A percentile compares a stretch with the other conserved stretches of the same genome.
Conservation (phyloP, 2,888 invertebrate genomes). For the Miltochrista miniata region DNA sequence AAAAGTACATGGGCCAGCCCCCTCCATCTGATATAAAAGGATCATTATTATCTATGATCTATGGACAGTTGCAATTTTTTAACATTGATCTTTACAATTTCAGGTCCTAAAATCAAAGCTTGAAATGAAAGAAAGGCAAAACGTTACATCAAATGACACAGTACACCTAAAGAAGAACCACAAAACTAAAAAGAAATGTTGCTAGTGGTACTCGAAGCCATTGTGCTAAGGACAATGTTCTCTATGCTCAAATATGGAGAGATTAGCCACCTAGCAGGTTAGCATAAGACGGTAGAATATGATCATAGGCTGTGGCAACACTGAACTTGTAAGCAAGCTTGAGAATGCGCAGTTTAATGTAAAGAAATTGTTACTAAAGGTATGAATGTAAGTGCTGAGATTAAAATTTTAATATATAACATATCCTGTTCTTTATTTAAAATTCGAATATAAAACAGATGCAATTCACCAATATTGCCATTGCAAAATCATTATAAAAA, state of each 20-base stretch:
- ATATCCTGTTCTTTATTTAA: not conserved
- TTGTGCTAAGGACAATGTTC: conserved; percentile 70
- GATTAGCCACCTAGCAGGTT: conserved; percentile 69
- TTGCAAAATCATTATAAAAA: too few species aligned
- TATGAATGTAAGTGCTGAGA: not conserved
- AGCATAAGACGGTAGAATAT: conserved; percentile 19
- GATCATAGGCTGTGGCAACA: conserved; percentile 10
- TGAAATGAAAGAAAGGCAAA: conserved; percentile 90
- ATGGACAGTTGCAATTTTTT: too few species aligned
- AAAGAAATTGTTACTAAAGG: conserved; percentile 3
- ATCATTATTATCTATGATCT: too few species aligned
- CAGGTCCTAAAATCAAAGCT: conserved; percentile 94
- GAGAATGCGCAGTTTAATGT: conserved; percentile 7
- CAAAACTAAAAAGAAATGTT: conserved; percentile 85
- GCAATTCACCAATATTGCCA: not conserved
- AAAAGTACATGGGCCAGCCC: too few species aligned
- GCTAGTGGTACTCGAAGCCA: conserved; percentile 71
- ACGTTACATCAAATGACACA: conserved; percentile 86
- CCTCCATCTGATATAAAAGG: too few species aligned
- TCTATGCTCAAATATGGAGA: conserved; percentile 76
- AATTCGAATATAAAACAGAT: too few species aligned
- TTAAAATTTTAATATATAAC: not conserved
- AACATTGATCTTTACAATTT: conserved; percentile 46
- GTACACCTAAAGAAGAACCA: conserved; percentile 88
- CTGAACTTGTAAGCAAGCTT: conserved; percentile 3